Evolutionary conservation across 2,113 vertebrate species (phyloP), one percentile per base, ranked within the genome.

Genomic region (Dasypus novemcinctus): DNA sequence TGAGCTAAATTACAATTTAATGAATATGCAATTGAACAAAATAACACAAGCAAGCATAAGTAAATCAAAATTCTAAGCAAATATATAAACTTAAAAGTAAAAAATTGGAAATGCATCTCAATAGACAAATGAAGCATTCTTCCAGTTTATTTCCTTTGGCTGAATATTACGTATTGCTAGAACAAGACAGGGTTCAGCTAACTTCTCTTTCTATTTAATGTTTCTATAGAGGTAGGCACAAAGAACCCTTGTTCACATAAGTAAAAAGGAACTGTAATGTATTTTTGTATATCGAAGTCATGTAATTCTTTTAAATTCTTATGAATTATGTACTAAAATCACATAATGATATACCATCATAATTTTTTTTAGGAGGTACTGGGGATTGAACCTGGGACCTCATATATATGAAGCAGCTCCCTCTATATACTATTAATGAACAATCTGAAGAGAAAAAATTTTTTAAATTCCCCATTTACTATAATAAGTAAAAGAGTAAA

Each of bases 1-100:
- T 96, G 52, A 84, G 52, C 29, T 85, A 66, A 59, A 27, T 82
- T 92, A 61, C 4, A 84, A 88, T 79, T 92, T 82, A 93, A 76
- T 66, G 18, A n/a, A 66, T 87, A 87, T n/a, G 90, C 11, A 87
- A 9, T 18, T 46, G 43, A 94, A 21, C 41, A 87, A 94, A 94
- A 61, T 10, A 79, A 72, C 29, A 52, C 49, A 57, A 79, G 41
- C 69, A 41, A 79, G 66, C n/a, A 49, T 41, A 68, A 78, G n/a
- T 68, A 41, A 27, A 71, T 80, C 14, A 91, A 88, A 82, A 52
- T 21, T 95, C 92, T 85, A 12, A 31, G 31, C 83, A 81, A 71
- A 46, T 57, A 61, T n/a, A 64, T 85, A 49, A 91, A 85, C 20
- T 78, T 84, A 64, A 43, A 75, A 81, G 29, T 82, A 88, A 71